Percentiles rank a stretch among this genome's conserved stretches.
Evolutionary conservation across 2,113 vertebrate species (phyloP).

Genomic region (Myanophis thanlyinensis): DNA sequence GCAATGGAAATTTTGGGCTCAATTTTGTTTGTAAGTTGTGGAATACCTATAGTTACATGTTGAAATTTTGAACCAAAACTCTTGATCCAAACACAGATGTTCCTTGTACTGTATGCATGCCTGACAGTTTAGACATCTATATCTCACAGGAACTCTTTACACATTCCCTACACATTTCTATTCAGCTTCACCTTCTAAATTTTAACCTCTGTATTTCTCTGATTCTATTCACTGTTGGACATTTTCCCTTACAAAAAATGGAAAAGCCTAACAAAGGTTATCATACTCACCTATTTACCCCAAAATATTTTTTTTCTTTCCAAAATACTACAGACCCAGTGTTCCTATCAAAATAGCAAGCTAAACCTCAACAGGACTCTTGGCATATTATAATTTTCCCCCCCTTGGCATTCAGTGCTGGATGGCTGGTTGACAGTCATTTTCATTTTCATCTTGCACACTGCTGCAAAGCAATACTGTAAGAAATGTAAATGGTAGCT

Average conservation of each 20-base stretch:
- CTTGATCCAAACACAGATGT: constrained; percentile 9
- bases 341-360: neutral
- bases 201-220: neutral
- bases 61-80: constrained; percentile 27
- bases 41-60: constrained; percentile 4
- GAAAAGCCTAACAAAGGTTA: neutral
- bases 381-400: neutral
- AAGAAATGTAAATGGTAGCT: neutral
- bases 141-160: neutral
- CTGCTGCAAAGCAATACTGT: neutral
- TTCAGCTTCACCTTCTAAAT: neutral
- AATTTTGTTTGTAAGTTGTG: too few relatives aligned
- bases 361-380: neutral
- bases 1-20: too few relatives aligned
- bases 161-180: neutral
- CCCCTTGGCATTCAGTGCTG: neutral
- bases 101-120: neutral
- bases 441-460: neutral
- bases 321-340: neutral
- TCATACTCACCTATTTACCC: neutral
- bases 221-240: neutral
- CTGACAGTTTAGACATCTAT: neutral
- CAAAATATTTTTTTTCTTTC: neutral
- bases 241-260: neutral
- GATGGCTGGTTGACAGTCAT: neutral